Evolutionary conservation across 2,888 invertebrate species (phyloP).

Genomic region (Netelia inedita): DNA sequence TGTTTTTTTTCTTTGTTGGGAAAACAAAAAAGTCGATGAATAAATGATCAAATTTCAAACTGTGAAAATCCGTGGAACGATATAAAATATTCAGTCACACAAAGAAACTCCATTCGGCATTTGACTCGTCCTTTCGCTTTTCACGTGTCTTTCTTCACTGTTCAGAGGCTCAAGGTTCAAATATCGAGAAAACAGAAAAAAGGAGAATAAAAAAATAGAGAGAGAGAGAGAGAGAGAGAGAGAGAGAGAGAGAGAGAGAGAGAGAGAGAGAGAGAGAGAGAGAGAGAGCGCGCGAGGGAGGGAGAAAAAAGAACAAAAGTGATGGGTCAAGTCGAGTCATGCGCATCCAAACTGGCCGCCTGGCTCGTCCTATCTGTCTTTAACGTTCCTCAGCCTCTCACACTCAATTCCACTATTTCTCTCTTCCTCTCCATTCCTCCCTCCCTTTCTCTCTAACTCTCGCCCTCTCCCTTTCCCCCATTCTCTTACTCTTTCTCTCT

Average conservation of each 20-base stretch:
- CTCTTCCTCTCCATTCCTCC: slow-evolving; percentile 18
- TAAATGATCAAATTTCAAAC: slow-evolving; percentile 14
- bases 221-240: too few species aligned
- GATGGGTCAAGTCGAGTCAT: slow-evolving; percentile 74
- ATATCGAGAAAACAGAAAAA: too few species aligned
- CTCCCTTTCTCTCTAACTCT: slow-evolving; percentile 5
- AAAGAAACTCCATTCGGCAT: slow-evolving; percentile 42
- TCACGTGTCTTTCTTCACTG: slow-evolving; percentile 10
- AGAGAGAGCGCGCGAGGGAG: slow-evolving; percentile 60
- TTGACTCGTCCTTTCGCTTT: not conserved
- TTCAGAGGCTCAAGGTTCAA: slow-evolving; percentile 44
- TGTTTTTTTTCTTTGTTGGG: not conserved
- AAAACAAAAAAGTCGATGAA: slow-evolving; percentile 12
- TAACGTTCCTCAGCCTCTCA: slow-evolving; percentile 14
- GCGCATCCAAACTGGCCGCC: slow-evolving; percentile 76
- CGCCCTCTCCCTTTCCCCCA: not conserved
- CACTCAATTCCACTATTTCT: slow-evolving; percentile 26
- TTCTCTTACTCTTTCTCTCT: slow-evolving; percentile 16
- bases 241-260: not conserved
- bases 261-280: slow-evolving; percentile 64
- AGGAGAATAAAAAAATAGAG: too few species aligned
- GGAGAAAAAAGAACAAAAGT: not conserved
- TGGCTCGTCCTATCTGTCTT: slow-evolving; percentile 52
- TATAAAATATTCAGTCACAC: slow-evolving; percentile 62
- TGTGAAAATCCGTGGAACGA: slow-evolving; percentile 35